Base-by-base conservation (phyloP, 2,113 vertebrate species). In the Girardinichthys multiradiatus region DNA sequence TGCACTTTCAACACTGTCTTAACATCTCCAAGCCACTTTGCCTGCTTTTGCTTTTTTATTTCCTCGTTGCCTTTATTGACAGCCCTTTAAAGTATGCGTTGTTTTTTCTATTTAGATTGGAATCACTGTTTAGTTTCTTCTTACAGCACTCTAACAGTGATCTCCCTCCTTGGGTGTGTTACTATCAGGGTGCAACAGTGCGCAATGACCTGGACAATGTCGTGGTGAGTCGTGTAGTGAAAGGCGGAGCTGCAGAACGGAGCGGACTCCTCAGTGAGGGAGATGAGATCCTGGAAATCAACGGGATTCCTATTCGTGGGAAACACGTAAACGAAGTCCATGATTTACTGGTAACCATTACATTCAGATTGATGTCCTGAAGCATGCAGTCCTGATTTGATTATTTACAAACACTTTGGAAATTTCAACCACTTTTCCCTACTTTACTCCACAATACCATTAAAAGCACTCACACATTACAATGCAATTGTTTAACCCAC, bases 251-350 rank as follows among this genome's bases (percentile, higher is more conserved):
- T 0, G 97, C 97, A 1, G 97, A 99, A 88, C 95, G 95, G 72
- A 98, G 97, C 80, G 96, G 97, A 61, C 92, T 99, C 17, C 92
- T 99, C 77, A 96, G 95, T 9, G 97, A 99, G 91, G 98, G 97
- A 42, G 98, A 99, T 0, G 97, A 99, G 91, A 97, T 98, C 92
- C 89, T 99, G 76, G 96, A 99, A 85, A 97, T 99, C 84, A 98
- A 98, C 33, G 96, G 96, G 62, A 93, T 97, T 80, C 92, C 97
- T 37, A 96, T 99, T 71, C 95, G 96, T 31, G 97, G 97, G 31
- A 98, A 97, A 89, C 96, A 97, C 68, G 94, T 99, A 87, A 99
- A 98, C 89, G 96, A 99, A 75, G 97, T 99, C 82, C 98, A 98
- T 73, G 96, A 99, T 79, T 88, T 99, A 67, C 83, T 99, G 95